A percentile compares a stretch with the other conserved stretches of the same genome.
Evolutionary conservation across 2,888 invertebrate species (phyloP).

Genomic region (Antheraea yamamai): DNA sequence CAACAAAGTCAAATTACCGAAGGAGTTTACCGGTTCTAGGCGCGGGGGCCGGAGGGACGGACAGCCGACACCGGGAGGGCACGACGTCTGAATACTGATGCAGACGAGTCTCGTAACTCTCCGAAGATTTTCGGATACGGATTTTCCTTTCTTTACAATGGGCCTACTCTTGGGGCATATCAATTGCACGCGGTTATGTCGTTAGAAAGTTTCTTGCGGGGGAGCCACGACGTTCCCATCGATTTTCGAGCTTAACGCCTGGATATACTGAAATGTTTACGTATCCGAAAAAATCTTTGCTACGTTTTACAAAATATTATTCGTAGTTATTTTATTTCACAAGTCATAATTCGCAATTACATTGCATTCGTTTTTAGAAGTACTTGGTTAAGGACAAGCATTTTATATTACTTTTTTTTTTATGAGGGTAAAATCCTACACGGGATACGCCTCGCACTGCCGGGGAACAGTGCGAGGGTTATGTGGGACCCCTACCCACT

Average conservation of each 20-base stretch:
- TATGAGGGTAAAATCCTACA: no score
- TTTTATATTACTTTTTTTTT: no score
- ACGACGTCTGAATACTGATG: conserved; percentile 76
- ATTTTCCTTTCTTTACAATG: conserved; percentile 83
- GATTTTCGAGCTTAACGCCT: conserved; percentile 69
- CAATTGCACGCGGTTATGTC: conserved; percentile 83
- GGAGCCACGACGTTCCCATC: conserved; percentile 63
- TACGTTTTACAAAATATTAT: neutral
- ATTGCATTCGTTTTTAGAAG: neutral
- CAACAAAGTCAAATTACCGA: conserved; percentile 82
- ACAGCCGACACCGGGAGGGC: conserved; percentile 66
- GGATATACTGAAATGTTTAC: conserved; percentile 16
- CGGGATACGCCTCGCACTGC: no score
- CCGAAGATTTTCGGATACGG: conserved; percentile 79
- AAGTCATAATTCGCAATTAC: neutral
- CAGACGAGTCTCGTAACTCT: conserved; percentile 70
- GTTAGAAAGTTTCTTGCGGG: conserved; percentile 78
- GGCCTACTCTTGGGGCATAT: conserved; percentile 81
- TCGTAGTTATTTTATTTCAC: neutral
- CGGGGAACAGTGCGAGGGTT: no score
- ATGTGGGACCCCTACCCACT: no score
- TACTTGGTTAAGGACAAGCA: neutral
- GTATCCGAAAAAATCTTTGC: conserved; percentile 5
- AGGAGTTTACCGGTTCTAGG: conserved; percentile 74
- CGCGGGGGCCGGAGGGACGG: conserved; percentile 41